Evolutionary conservation across 2,888 invertebrate genomes (phyloP), one percentile per base, ranked within the genome.

Genomic region (Phortica okadai): DNA sequence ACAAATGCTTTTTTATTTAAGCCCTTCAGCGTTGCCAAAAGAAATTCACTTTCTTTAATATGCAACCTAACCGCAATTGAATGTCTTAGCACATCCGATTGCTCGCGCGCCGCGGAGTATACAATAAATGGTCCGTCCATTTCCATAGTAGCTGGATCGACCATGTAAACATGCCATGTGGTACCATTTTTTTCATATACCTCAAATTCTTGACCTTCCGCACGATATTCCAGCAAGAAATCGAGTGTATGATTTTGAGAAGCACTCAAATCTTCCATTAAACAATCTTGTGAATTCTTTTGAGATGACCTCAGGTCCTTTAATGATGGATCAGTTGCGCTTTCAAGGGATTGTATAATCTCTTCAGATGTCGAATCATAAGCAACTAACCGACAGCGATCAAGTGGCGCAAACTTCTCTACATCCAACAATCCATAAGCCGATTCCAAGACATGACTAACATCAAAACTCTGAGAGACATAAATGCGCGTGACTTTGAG

Each of bases 311-410:
- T 82, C 70, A 90, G 76, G n/a, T 88, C 87, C 8, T 84, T 83
- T 41, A 89, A 58, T 1, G 92, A 91, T 2, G 84, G 82, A 74
- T 89, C 87, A 25, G 92, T 89, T 70, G 93, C 90, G 33, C 79
- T 82, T 79, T 95, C 95, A 84, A 94, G 95, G 76, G 95, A 95
- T 78, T 93, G 93, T 79, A 95, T 94, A 42, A 96, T 93, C 10
- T 93, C 92, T 79, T 95, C 95, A 59, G 85, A 82, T 2, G 87
- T 90, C 75, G 93, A 93, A 85, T 95, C 94, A 85, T 95, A 96
- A 75, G 93, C 93, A 25, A 96, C 95, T 42, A 97, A 91, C 6
- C 96, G 94, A 85, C 95, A 95, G 79, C 94, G 94, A 73, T 94
- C 93, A n/a, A 94, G 82, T 3, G 94, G 93, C 1, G 94, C 93